Base-by-base conservation (phyloP, 2,797 vertebrate species). In the Scleropages formosus region DNA sequence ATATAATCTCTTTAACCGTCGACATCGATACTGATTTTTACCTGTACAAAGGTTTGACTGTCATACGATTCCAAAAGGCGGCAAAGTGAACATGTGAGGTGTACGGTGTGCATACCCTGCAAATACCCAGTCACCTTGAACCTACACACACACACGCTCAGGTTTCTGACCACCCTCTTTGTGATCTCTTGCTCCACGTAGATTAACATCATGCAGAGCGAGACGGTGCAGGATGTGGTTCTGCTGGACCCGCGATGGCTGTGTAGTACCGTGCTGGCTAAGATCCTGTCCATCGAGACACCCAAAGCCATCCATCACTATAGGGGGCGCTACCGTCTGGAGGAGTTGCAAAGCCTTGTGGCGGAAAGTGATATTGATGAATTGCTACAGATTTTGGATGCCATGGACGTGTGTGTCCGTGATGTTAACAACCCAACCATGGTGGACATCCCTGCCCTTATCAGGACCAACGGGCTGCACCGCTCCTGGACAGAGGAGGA, bases 141-240 rank as follows among this genome's bases (percentile, higher is more conserved):
- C 31, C 31, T 39, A 39, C 6, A n/a, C 31, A 39, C 31, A 2
- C 11, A 39, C 8, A 24, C 60, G 8, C 20, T 20, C 60, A 24
- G 20, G 11, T 27, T 66, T 9, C 44, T 67, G 39, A 59, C 53
- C 13, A 47, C 64, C 6, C 56, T 27, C 15, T 56, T 22, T 44
- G 8, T 26, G 0, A 60, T 58, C 1, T n/a, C n/a, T 68, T 78
- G 20, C 72, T 46, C 20, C 77, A 4, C 78, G 67, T 90, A 99
- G 97, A 97, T 99, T 81, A 98, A 97, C 89, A 94, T 98, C 87
- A 96, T 99, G 93, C 97, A 98, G 90, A 99, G 96, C 77, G 97
- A 99, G 89, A 99, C 96, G 0, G 95, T 99, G 47, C 98, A 98
- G 89, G 97, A 99, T 0, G 96, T 99, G 16, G 94, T 99, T 18